phyloP scores from a whole-genome alignment of 2,113 vertebrate genomes.

The Nymphicus hollandicus region DNA sequence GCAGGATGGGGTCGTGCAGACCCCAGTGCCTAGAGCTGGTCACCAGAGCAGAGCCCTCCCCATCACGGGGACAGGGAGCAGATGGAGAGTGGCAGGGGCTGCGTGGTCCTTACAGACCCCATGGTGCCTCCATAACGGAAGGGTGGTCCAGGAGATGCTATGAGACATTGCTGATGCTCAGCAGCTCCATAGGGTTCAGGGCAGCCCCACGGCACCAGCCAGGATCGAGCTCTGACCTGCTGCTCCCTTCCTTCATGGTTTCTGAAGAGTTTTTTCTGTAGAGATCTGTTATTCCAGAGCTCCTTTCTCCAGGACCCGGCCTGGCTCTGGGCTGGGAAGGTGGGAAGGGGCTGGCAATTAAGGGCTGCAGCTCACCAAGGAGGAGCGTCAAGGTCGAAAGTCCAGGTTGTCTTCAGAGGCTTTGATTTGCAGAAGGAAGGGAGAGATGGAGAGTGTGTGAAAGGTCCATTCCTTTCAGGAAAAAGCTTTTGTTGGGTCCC shows the following conservation, averaged over 20 bases:
- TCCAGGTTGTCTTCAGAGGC: neutral
- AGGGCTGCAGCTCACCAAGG: neutral
- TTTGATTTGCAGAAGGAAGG: neutral
- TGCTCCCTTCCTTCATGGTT: too few relatives aligned
- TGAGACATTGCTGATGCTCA: accelerated
- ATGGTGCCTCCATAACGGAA: accelerated
- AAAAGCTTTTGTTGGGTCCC: neutral
- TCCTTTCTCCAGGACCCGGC: neutral
- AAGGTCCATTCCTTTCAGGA: neutral
- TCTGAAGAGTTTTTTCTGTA: neutral
- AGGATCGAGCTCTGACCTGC: too few relatives aligned
- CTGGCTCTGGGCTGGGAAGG: neutral
- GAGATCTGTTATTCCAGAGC: neutral
- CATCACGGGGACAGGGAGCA: neutral
- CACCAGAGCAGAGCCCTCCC: neutral
- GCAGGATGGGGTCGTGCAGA: accelerated
- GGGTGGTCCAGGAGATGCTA: accelerated
- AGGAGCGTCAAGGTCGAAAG: neutral
- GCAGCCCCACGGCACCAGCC: neutral
- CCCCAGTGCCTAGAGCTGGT: neutral
- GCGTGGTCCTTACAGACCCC: neutral
- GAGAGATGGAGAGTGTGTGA: neutral
- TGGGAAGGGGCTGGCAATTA: accelerated
- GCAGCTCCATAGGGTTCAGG: accelerated
- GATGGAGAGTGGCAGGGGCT: accelerated